Evolutionary conservation across 2,113 vertebrate genomes (phyloP), one percentile per base, ranked within the genome.

Genomic region (Eolophus roseicapilla): DNA sequence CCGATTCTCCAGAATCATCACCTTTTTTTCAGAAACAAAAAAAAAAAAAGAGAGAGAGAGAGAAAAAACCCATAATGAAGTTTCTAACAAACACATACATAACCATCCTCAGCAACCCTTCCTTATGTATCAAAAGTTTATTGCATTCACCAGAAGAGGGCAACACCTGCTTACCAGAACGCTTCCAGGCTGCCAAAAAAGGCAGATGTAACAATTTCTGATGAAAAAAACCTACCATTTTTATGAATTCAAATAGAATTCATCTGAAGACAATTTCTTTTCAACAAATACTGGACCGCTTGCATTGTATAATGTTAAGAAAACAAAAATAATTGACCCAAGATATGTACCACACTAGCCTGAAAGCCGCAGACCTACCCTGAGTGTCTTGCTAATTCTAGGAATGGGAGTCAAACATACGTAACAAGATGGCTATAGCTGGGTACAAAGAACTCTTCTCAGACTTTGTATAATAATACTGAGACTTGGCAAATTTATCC

Each of bases 71-170:
- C 6, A 33, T 43, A 69, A 87, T 49, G 28, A 86, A 52, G 21
- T 88, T 94, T 88, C 69, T 84, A 24, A 47, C 24, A 82, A 24
- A 47, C 24, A 82, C 15, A 65, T 10, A 37, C 8, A 71, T 16
- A 43, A 62, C 17, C 29, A 76, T 7, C 4, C 46, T 39, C 33
- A 64, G 23, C 17, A 82, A 9, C 13, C 15, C 71, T 82, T 64
- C 25, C 19, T 28, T 25, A 1, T 4, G 49, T 83, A 86, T 20
- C 25, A 44, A 18, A 68, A 77, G 39, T 85, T 91, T 33, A 55
- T 6, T n/a, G 16, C 7, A 27, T 85, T 73, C 28, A 91, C 93
- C 95, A 95, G 74, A 89, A 95, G 95, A 94, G 95, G 95, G 95
- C 95, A 91, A 91, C 59, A 87, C 37, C 29, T 49, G 39, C 73